Percentiles rank a stretch among this genome's conserved stretches.
Evolutionary conservation across 2,113 vertebrate genomes (phyloP).

Genomic region (Tetraodon nigroviridis): DNA sequence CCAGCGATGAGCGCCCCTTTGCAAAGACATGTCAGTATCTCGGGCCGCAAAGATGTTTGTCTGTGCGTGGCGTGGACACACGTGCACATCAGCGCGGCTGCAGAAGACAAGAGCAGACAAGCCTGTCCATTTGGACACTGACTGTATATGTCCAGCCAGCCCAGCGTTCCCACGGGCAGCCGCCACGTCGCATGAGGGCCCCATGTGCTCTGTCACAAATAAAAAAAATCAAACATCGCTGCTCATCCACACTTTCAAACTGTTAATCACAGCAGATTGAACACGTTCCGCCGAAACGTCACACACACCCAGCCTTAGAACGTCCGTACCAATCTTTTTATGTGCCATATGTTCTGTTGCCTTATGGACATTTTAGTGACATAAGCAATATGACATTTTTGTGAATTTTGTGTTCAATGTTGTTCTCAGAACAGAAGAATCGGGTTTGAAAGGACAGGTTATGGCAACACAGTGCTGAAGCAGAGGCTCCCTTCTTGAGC

Average conservation of each 20-base stretch:
- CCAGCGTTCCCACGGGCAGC: constrained; percentile 53
- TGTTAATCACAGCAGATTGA: constrained; percentile 65
- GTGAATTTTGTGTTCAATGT: too few species aligned
- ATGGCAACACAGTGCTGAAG: constrained; percentile 72
- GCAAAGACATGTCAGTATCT: too few species aligned
- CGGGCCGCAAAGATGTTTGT: too few species aligned
- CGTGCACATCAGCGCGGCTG: constrained; percentile 52
- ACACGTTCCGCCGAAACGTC: constrained; percentile 59
- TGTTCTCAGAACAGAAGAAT: constrained; percentile 52
- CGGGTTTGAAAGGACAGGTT: constrained; percentile 69
- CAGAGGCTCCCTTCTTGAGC: constrained; percentile 72
- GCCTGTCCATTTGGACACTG: constrained; percentile 64
- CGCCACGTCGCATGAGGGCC: constrained; percentile 58
- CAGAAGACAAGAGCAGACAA: constrained; percentile 33
- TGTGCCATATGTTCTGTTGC: too few species aligned
- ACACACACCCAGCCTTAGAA: too few species aligned
- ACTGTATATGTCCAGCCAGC: constrained; percentile 36
- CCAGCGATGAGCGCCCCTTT: too few species aligned
- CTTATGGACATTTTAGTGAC: too few species aligned
- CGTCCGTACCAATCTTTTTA: too few species aligned
- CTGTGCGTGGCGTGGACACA: constrained; percentile 26
- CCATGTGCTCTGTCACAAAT: constrained; percentile 68
- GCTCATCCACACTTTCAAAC: constrained; percentile 55
- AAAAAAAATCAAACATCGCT: constrained; percentile 72
- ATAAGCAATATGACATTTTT: too few species aligned